Percentiles rank a stretch among this genome's conserved stretches.
Evolutionary conservation across 1,140 invertebrate genomes (phyloP).

Genomic region (Zophobas atratus): DNA sequence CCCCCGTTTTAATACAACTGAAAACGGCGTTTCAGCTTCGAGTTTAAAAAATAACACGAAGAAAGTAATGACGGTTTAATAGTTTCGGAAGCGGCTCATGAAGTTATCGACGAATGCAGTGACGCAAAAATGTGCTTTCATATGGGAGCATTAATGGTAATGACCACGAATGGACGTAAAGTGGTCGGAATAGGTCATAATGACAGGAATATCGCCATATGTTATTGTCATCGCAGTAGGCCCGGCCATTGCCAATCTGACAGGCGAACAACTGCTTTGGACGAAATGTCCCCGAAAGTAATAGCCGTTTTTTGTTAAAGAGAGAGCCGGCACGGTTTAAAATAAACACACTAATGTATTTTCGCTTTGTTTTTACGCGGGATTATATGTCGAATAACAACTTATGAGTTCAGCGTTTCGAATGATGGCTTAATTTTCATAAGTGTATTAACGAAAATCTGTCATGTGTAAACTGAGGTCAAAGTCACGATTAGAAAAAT

Average conservation of each 20-base stretch:
- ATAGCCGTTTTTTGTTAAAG: too few relatives aligned
- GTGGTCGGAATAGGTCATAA: constrained; percentile 11
- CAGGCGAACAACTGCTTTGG: background rate
- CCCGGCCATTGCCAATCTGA: background rate
- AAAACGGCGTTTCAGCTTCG: background rate
- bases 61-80: constrained; percentile 4
- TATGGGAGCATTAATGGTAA: constrained; percentile 18
- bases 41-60: background rate
- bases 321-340: too few relatives aligned
- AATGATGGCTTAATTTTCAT: too few relatives aligned
- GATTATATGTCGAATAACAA: too few relatives aligned
- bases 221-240: background rate
- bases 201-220: constrained; percentile 23
- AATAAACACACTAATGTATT: too few relatives aligned
- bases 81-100: constrained; percentile 5
- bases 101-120: constrained; percentile 5
- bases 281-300: too few relatives aligned
- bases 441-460: too few relatives aligned
- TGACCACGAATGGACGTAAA: constrained; percentile 25
- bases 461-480: too few relatives aligned
- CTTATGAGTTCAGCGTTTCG: too few relatives aligned
- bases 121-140: constrained; percentile 32
- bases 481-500: too few relatives aligned
- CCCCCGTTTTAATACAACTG: background rate
- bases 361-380: too few relatives aligned